Evolutionary conservation across 2,797 vertebrate genomes (phyloP), one percentile per base, ranked within the genome.

Genomic region (Molothrus aeneus): DNA sequence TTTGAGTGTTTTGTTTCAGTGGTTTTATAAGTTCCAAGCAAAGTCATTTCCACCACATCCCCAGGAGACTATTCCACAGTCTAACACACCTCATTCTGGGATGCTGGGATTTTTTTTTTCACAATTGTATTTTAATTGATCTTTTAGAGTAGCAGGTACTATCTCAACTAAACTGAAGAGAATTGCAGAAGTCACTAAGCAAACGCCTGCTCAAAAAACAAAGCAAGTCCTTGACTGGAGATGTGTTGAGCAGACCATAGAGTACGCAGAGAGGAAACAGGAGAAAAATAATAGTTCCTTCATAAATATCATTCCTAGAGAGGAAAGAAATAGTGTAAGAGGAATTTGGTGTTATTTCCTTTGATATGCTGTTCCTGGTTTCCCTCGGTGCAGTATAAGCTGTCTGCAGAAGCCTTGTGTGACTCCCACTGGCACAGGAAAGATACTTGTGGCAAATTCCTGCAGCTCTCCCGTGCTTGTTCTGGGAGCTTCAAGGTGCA

Each of bases 401-500:
- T 71, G 28, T n/a, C 50, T 57, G 32, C 64, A 86, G 31, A 31
- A 88, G 13, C 7, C 57, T 24, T 3, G 0, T 13, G 13, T 81
- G 64, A 20, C 54, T 88, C 54, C 51, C 42, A 7, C 28, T 32
- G 86, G 51, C 43, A 51, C 26, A n/a, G 59, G 65, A 42, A 79
- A 54, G 6, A 22, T 57, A 21, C 42, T 42, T 53, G n/a, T 72
- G 59, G 36, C 51, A 80, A 74, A 63, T 5, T 13, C 5, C 2
- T 10, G 4, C 19, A 61, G 57, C 34, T n/a, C 31, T 79, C 6
- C 29, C 0, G 0, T 19, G 32, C 31, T 22, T 51, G 11, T 9
- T 25, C 48, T n/a, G 64, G 36, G 64, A 83, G n/a, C 36, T 3
- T 1, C 2, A 4, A 70, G 85, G 17, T 38, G 80, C 69, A 88